phyloP scores from a whole-genome alignment of 2,888 invertebrate genomes.

The Hemistola chrysoprasaria region DNA sequence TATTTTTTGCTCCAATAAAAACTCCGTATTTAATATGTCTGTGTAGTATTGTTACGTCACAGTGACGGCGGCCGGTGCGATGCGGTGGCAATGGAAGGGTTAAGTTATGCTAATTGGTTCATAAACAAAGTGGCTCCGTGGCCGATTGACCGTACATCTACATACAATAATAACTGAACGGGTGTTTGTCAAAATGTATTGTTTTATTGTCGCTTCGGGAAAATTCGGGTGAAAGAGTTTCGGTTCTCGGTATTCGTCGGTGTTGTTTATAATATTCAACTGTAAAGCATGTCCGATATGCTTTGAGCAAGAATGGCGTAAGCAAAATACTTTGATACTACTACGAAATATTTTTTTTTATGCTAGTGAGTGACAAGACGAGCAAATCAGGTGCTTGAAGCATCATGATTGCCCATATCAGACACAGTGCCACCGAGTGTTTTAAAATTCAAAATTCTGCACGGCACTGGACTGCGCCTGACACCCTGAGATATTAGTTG shows the following conservation, averaged over 20 bases:
- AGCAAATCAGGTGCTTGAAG: no score
- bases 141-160: conserved; percentile 44
- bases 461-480: no score
- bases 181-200: conserved; percentile 43
- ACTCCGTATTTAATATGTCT: conserved; percentile 7
- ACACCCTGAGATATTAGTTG: no score
- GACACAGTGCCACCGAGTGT: no score
- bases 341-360: no score
- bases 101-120: conserved; percentile 75
- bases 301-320: no score
- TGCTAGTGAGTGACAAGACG: no score
- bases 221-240: conserved; percentile 25
- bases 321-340: no score
- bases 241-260: conserved; percentile 19
- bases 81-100: conserved; percentile 57
- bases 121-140: conserved; percentile 55
- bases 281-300: conserved; percentile 1
- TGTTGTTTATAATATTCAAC: conserved; percentile 7
- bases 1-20: conserved; percentile 73
- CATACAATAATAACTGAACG: conserved; percentile 43
- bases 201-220: conserved; percentile 29
- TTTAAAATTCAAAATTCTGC: no score
- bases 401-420: no score
- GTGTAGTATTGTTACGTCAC: conserved; percentile 45
- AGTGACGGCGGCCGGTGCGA: conserved; percentile 29